These are phyloP conservation scores for Neoarius graeffei DNA, from an alignment of 2,113 vertebrate genomes.

Conservation along the genomic window DNA sequence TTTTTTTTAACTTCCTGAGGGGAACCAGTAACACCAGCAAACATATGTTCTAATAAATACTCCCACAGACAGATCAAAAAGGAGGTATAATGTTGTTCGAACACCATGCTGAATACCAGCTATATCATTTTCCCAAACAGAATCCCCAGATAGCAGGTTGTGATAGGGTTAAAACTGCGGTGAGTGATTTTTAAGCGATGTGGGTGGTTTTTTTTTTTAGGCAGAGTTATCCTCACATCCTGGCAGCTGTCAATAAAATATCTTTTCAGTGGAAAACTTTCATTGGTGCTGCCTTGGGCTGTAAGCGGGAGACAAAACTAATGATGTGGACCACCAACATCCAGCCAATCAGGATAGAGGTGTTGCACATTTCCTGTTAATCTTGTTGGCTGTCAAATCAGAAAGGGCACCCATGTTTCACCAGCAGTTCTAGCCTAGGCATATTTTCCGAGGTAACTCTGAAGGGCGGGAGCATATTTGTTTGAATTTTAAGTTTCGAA, in stretches of 20 bases:
- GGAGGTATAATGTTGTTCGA: constrained; percentile 18
- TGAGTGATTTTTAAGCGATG: neutral
- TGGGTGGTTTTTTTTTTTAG: neutral
- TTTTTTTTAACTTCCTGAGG: constrained; percentile 83
- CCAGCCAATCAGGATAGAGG: constrained; percentile 15
- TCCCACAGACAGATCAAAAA: constrained; percentile 5
- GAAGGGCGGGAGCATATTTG: neutral
- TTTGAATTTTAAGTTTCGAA: neutral
- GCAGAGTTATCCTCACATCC: neutral
- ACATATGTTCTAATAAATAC: constrained; percentile 69
- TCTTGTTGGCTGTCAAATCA: constrained; percentile 22
- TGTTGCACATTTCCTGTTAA: constrained; percentile 33
- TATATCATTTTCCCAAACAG: constrained; percentile 14
- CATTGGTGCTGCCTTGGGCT: neutral
- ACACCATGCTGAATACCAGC: constrained; percentile 16
- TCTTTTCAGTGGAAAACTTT: neutral
- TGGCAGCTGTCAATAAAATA: constrained; percentile 4
- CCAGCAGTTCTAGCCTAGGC: neutral
- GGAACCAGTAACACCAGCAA: constrained; percentile 75
- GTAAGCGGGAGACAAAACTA: neutral
- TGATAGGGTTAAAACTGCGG: neutral
- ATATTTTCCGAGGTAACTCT: neutral
- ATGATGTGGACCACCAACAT: neutral
- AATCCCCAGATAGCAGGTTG: neutral
- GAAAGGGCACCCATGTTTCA: constrained; percentile 32